These are phyloP conservation scores for Amblyornis subalaris DNA, from an alignment of 2,113 vertebrate genomes.

Conservation along the genomic window DNA sequence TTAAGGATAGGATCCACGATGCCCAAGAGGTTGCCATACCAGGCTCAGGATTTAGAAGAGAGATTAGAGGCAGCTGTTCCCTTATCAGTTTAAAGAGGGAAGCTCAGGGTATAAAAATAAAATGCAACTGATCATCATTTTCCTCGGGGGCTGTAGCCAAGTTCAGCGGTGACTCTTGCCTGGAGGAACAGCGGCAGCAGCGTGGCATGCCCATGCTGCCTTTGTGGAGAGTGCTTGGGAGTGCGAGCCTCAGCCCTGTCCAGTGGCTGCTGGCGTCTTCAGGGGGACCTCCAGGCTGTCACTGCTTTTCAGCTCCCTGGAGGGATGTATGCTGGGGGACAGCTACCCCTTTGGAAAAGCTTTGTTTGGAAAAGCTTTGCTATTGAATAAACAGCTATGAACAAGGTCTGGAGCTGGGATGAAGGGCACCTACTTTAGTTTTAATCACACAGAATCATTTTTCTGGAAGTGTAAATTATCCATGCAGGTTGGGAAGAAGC, in stretches of 20 bases:
- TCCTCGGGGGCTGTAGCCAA: neutral
- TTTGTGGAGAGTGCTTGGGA: neutral
- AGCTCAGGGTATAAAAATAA: slow-evolving; percentile 46
- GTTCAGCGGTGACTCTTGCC: neutral
- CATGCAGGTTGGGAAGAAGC: neutral
- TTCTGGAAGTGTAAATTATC: neutral
- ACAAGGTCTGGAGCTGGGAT: neutral
- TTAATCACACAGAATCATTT: neutral
- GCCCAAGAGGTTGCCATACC: neutral
- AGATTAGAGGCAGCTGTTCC: slow-evolving; percentile 46
- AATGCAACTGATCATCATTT: neutral
- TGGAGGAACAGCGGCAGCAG: neutral
- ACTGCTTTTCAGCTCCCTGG: neutral
- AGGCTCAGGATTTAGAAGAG: neutral
- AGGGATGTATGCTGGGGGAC: neutral
- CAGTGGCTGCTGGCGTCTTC: neutral
- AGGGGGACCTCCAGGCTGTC: neutral
- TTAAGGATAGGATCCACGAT: neutral
- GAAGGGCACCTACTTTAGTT: neutral
- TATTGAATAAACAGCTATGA: neutral
- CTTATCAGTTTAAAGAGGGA: neutral
- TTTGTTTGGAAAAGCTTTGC: neutral
- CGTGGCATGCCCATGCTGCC: rapidly evolving
- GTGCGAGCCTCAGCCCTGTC: neutral
- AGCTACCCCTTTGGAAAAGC: neutral